These are phyloP conservation scores for Schlechtendalia chinensis DNA, from an alignment of 1,140 invertebrate species.

Conservation along the genomic window DNA sequence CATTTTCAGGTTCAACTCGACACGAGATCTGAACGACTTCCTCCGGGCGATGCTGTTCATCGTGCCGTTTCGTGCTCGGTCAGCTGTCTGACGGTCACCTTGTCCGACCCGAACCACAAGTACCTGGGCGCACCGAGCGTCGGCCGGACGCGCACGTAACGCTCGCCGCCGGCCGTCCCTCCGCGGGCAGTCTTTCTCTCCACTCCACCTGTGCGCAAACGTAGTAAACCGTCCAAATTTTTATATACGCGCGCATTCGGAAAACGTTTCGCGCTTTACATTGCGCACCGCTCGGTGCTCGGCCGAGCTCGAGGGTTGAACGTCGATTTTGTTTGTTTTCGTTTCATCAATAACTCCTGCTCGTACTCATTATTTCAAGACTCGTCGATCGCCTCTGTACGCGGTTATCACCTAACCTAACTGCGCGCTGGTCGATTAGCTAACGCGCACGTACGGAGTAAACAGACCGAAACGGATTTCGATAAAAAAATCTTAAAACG, in stretches of 20 bases:
- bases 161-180: constrained; percentile 58
- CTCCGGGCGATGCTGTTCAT: constrained; percentile 50
- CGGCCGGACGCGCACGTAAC: constrained; percentile 55
- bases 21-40: constrained; percentile 54
- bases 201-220: constrained; percentile 54
- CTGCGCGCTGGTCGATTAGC: no score
- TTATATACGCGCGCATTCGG: neutral
- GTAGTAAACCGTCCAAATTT: neutral
- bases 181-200: constrained; percentile 57
- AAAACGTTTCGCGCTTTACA: neutral
- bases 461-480: no score
- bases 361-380: no score
- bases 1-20: constrained; percentile 52
- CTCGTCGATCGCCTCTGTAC: no score
- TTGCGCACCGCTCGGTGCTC: no score
- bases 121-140: constrained; percentile 48
- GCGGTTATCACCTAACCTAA: no score
- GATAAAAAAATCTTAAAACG: no score
- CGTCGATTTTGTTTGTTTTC: no score
- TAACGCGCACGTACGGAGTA: no score
- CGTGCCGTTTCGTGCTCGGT: constrained; percentile 50
- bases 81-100: constrained; percentile 50
- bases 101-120: constrained; percentile 51
- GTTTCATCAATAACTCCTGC: no score
- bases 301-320: no score